Conservation (phyloP, 2,888 invertebrate genomes). For the Eudemis profundana region DNA sequence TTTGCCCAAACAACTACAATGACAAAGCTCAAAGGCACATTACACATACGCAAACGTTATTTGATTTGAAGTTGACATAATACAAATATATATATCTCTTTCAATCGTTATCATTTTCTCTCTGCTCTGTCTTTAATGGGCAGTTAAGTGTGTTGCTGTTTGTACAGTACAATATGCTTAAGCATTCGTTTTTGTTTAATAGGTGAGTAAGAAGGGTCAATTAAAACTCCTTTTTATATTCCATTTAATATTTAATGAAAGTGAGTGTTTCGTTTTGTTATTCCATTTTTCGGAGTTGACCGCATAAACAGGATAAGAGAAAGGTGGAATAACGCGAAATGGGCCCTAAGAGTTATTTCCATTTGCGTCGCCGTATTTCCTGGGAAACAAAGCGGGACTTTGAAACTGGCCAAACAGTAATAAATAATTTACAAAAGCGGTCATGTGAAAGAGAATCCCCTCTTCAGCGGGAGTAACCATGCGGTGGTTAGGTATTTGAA, state of each 20-base stretch:
- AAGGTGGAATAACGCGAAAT: constrained; percentile 46
- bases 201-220: background rate
- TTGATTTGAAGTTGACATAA: too few species aligned
- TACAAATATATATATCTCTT: too few species aligned
- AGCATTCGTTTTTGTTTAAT: too few species aligned
- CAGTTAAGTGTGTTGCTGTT: too few species aligned
- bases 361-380: constrained; percentile 63
- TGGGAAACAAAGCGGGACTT: constrained; percentile 71
- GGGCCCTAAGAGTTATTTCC: constrained; percentile 57
- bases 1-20: too few species aligned
- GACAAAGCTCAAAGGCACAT: too few species aligned
- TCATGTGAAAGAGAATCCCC: constrained; percentile 77
- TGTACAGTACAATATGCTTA: too few species aligned
- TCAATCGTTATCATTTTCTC: too few species aligned
- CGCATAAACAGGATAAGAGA: constrained; percentile 45
- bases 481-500: constrained; percentile 79
- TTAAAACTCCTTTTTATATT: constrained; percentile 9
- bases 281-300: constrained; percentile 23
- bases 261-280: constrained; percentile 16
- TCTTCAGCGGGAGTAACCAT: constrained; percentile 66
- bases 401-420: constrained; percentile 76
- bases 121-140: too few species aligned
- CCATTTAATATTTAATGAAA: constrained; percentile 16
- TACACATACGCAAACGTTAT: too few species aligned
- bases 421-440: constrained; percentile 82